Evolutionary conservation across 2,113 vertebrate genomes (phyloP).

Genomic region (Planiliza haematocheilus): DNA sequence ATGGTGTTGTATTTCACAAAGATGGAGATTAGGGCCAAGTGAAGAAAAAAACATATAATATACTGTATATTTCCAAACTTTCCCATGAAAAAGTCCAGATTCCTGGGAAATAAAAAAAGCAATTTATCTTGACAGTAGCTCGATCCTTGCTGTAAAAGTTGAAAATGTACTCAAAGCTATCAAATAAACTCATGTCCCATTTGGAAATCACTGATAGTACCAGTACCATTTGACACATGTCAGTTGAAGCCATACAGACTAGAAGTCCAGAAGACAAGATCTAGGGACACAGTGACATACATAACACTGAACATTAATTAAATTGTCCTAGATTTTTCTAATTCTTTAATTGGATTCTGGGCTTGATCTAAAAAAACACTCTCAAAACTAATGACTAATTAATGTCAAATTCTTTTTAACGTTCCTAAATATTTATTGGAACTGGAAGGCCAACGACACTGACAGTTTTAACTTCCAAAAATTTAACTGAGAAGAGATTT

Average conservation of each 20-base stretch:
- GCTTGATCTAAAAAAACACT: not conserved
- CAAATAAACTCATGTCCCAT: too few species aligned
- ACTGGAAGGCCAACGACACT: too few species aligned
- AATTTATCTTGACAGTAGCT: too few species aligned
- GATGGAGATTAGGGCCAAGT: constrained; percentile 31
- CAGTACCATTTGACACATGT: not conserved
- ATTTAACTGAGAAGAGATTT: too few species aligned
- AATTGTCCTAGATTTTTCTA: not conserved
- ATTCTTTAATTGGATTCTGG: not conserved
- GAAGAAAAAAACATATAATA: not conserved
- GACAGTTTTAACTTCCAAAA: not conserved
- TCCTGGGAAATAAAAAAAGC: too few species aligned
- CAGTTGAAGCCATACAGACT: not conserved
- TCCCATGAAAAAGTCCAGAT: too few species aligned
- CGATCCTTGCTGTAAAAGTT: too few species aligned
- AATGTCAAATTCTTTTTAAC: not conserved
- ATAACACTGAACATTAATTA: not conserved
- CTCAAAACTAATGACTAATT: not conserved
- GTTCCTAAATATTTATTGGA: not conserved
- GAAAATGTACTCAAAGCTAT: too few species aligned
- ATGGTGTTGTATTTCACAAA: constrained; percentile 61
- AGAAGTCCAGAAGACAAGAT: not conserved
- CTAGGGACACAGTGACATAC: not conserved
- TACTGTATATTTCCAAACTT: constrained; percentile 14
- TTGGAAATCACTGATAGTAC: too few species aligned